phyloP scores from a whole-genome alignment of 2,113 vertebrate species.

The Pimephales promelas region DNA sequence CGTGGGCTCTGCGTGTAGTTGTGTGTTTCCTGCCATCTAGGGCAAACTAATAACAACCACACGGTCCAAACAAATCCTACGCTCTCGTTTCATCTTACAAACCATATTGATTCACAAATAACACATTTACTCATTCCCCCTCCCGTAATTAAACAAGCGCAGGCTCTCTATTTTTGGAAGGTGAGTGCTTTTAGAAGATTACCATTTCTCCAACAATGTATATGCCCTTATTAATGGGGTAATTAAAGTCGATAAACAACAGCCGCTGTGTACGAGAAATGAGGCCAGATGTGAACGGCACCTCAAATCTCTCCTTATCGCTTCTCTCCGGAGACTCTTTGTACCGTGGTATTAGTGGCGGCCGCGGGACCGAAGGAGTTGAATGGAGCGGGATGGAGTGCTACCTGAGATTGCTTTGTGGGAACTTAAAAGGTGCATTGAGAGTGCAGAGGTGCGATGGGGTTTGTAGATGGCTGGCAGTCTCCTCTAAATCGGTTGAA shows the following conservation, averaged over 20 bases:
- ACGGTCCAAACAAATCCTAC: constrained; percentile 57
- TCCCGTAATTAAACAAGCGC: constrained; percentile 69
- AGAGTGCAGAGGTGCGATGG: constrained; percentile 18
- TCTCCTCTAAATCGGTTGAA: constrained; percentile 46
- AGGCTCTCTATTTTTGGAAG: constrained; percentile 48
- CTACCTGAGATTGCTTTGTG: constrained; percentile 53
- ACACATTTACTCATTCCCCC: constrained; percentile 65
- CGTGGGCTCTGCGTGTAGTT: constrained; percentile 9
- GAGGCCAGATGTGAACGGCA: constrained; percentile 42
- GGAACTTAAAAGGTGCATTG: constrained; percentile 61
- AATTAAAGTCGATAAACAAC: constrained; percentile 70
- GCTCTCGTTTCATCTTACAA: constrained; percentile 73
- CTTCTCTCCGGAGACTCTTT: constrained; percentile 54
- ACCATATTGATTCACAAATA: constrained; percentile 70
- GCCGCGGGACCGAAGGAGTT: background rate
- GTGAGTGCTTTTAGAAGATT: constrained; percentile 69
- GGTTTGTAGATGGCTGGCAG: constrained; percentile 7
- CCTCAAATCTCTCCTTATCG: constrained; percentile 55
- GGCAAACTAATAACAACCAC: constrained; percentile 58
- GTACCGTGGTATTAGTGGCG: constrained; percentile 34
- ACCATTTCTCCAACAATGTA: constrained; percentile 58
- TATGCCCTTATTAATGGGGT: constrained; percentile 62
- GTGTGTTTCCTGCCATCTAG: constrained; percentile 54
- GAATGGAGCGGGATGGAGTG: background rate
- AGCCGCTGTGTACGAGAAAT: background rate